phyloP scores from a whole-genome alignment of 2,113 vertebrate species.

The Hippocampus mohnikei region DNA sequence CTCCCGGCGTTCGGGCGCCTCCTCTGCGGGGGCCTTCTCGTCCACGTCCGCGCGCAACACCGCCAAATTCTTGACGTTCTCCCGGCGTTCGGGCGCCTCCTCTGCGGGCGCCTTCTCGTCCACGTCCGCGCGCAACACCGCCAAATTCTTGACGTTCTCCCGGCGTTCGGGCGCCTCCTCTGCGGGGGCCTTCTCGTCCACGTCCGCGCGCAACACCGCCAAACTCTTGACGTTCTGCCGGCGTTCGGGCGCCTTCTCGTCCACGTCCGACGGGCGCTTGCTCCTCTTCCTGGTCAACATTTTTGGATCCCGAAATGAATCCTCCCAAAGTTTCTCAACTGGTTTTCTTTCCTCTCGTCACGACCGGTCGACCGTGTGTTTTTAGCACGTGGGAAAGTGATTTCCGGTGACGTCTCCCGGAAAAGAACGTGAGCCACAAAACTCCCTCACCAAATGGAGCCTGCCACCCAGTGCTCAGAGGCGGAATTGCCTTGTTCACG shows the following conservation, averaged over 20 bases:
- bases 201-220: slow-evolving; percentile 49
- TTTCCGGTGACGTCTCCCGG: not conserved
- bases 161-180: slow-evolving; percentile 31
- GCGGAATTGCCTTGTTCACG: not conserved
- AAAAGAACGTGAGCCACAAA: not conserved
- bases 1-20: slow-evolving; percentile 26
- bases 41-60: slow-evolving; percentile 53
- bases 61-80: slow-evolving; percentile 35
- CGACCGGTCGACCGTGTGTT: not conserved
- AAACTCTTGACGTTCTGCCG: slow-evolving; percentile 33
- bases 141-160: slow-evolving; percentile 34
- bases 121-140: slow-evolving; percentile 51
- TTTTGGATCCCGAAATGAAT: not conserved
- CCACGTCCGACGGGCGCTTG: not conserved
- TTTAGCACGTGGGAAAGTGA: not conserved
- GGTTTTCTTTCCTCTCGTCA: not conserved
- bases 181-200: too few relatives aligned
- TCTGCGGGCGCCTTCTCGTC: not conserved
- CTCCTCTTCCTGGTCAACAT: not conserved
- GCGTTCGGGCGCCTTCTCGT: slow-evolving; percentile 1
- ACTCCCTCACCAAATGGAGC: not conserved
- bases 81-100: slow-evolving; percentile 33
- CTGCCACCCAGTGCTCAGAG: not conserved
- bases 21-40: slow-evolving; percentile 1
- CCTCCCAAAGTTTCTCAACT: not conserved